These are phyloP conservation scores for Eupeodes corollae DNA, from an alignment of 1,140 invertebrate genomes.

Conservation along the genomic window DNA sequence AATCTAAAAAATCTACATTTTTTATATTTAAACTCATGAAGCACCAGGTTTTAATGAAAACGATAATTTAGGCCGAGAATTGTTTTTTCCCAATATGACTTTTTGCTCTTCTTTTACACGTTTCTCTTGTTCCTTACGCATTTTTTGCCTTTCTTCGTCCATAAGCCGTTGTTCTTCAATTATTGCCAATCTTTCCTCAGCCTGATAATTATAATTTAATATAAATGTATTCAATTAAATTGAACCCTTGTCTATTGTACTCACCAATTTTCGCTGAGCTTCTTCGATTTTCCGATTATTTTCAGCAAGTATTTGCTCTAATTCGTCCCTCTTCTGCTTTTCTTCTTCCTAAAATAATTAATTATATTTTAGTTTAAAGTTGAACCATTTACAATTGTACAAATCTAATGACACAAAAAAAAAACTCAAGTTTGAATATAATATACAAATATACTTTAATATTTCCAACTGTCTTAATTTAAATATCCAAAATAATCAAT, in stretches of 20 bases:
- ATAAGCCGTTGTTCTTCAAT: constrained; percentile 93
- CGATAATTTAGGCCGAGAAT: constrained; percentile 88
- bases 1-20: no score
- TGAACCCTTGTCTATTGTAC: constrained; percentile 12
- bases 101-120: constrained; percentile 90
- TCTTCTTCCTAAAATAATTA: constrained; percentile 80
- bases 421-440: no score
- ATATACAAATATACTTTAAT: no score
- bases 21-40: constrained; percentile 40
- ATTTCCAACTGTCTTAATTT: no score
- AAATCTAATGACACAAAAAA: no score
- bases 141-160: constrained; percentile 84
- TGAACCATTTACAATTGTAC: no score
- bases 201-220: no score
- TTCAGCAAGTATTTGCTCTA: constrained; percentile 93
- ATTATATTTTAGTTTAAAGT: no score
- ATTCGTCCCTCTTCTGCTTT: constrained; percentile 82
- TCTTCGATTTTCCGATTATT: constrained; percentile 96
- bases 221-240: constrained; percentile 4
- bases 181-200: constrained; percentile 90
- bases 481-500: no score
- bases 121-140: constrained; percentile 86
- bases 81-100: constrained; percentile 93
- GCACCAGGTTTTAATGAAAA: constrained; percentile 72
- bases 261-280: constrained; percentile 90